These are phyloP conservation scores for Nomada fabriciana DNA, from an alignment of 2,888 invertebrate genomes.

Conservation along the genomic window DNA sequence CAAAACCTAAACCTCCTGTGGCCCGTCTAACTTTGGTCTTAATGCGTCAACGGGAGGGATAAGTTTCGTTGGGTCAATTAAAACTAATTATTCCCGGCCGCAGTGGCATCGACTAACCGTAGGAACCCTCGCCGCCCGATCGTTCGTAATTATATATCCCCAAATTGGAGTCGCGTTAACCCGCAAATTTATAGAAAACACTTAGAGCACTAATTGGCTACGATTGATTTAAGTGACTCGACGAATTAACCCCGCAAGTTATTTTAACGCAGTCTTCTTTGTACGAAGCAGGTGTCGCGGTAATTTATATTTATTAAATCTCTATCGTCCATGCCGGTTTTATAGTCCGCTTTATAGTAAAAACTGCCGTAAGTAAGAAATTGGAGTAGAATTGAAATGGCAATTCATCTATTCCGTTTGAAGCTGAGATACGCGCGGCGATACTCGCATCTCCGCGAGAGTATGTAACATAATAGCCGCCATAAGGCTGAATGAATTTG, in stretches of 20 bases:
- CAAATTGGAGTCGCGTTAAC: conserved; percentile 46
- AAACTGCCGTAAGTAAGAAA: no score
- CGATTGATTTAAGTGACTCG: conserved; percentile 35
- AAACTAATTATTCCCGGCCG: conserved; percentile 77
- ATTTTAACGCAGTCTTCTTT: not conserved
- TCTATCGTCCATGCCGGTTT: no score
- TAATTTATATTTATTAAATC: no score
- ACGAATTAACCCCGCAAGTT: not conserved
- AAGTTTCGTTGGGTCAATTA: conserved; percentile 78
- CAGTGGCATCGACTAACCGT: conserved; percentile 65
- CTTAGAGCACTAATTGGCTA: conserved; percentile 24
- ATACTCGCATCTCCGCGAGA: not conserved
- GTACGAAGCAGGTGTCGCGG: no score
- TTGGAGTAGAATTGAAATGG: not conserved
- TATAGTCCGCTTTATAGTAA: no score
- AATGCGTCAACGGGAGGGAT: conserved; percentile 79
- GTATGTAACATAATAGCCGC: conserved; percentile 60
- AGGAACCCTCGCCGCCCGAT: conserved; percentile 60
- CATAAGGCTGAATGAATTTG: conserved; percentile 61
- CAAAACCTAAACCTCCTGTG: conserved; percentile 77
- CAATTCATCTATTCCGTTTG: not conserved
- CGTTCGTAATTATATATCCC: conserved; percentile 65
- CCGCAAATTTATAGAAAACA: conserved; percentile 48
- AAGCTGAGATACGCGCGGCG: not conserved
- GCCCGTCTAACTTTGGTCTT: conserved; percentile 80